These are phyloP conservation scores for Rostratula benghalensis DNA, from an alignment of 2,113 vertebrate genomes.

Conservation along the genomic window DNA sequence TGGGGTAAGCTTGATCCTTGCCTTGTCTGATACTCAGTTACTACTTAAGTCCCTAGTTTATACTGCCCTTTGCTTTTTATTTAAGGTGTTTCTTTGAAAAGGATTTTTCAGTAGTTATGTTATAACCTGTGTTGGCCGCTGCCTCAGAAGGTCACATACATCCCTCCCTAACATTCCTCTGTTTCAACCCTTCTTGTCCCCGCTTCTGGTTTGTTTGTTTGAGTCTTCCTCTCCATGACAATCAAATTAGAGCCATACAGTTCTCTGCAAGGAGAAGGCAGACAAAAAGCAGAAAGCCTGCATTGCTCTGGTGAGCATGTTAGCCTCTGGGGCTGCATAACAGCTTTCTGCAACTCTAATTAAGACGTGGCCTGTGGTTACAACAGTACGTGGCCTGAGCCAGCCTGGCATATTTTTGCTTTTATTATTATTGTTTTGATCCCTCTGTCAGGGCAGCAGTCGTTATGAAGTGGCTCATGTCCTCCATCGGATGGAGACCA, in stretches of 20 bases:
- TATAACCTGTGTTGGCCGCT: not conserved
- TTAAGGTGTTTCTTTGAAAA: not conserved
- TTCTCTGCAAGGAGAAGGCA: not conserved
- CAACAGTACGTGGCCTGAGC: not conserved
- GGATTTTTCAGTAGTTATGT: not conserved
- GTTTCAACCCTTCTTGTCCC: not conserved
- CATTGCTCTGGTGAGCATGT: not conserved
- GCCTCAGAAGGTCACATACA: not conserved
- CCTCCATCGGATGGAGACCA: not conserved
- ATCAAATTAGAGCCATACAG: not conserved
- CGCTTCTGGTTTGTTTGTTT: not conserved
- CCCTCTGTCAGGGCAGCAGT: not conserved
- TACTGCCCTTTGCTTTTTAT: not conserved
- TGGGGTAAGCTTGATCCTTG: not conserved
- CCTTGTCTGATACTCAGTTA: not conserved
- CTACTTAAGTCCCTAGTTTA: not conserved
- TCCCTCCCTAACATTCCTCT: not conserved
- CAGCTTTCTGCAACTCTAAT: conserved; percentile 7
- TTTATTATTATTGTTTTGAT: not conserved
- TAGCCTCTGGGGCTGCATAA: not conserved
- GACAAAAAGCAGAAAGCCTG: not conserved
- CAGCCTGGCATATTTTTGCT: not conserved
- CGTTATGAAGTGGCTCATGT: rapidly evolving
- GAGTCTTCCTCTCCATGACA: not conserved
- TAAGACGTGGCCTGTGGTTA: not conserved